Conservation (phyloP, 2,888 invertebrate genomes). For the Dolichomitus sp. region DNA sequence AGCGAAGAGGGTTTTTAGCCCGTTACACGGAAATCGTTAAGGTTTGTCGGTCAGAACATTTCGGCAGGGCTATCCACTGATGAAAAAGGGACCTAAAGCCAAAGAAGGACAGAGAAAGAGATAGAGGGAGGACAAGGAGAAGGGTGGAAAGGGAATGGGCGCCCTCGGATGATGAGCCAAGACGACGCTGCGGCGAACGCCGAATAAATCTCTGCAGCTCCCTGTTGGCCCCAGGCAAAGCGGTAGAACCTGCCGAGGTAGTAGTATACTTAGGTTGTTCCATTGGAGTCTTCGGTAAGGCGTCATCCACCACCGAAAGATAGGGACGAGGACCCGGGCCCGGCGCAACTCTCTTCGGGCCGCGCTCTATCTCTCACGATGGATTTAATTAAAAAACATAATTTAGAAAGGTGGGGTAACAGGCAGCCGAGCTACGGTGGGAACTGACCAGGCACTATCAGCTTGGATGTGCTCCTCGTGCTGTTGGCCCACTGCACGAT, state of each 20-base stretch:
- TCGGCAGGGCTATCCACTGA: constrained; percentile 61
- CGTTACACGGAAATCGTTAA: constrained; percentile 82
- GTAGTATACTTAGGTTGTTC: constrained; percentile 70
- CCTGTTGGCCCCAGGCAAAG: constrained; percentile 81
- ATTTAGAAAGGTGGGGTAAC: constrained; percentile 84
- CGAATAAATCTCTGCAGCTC: constrained; percentile 85
- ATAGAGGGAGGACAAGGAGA: constrained; percentile 50
- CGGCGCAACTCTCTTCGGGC: constrained; percentile 19
- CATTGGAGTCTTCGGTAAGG: constrained; percentile 63
- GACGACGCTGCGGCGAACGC: constrained; percentile 77
- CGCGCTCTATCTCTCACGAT: constrained; percentile 78
- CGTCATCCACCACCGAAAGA: constrained; percentile 62
- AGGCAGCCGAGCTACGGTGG: constrained; percentile 83
- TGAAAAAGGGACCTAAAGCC: constrained; percentile 52
- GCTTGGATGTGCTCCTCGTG: constrained; percentile 31
- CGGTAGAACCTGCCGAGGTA: constrained; percentile 62
- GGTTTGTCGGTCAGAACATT: constrained; percentile 71
- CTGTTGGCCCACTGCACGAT: constrained; percentile 16
- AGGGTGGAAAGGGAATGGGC: constrained; percentile 68
- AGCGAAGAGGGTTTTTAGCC: constrained; percentile 47
- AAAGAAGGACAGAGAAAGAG: constrained; percentile 20
- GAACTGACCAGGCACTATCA: constrained; percentile 77
- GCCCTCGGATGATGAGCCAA: constrained; percentile 72
- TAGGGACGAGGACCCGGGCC: constrained; percentile 20
- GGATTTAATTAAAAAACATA: constrained; percentile 86